Conservation (phyloP, 1,140 invertebrate species). For the Nephotettix cincticeps region DNA sequence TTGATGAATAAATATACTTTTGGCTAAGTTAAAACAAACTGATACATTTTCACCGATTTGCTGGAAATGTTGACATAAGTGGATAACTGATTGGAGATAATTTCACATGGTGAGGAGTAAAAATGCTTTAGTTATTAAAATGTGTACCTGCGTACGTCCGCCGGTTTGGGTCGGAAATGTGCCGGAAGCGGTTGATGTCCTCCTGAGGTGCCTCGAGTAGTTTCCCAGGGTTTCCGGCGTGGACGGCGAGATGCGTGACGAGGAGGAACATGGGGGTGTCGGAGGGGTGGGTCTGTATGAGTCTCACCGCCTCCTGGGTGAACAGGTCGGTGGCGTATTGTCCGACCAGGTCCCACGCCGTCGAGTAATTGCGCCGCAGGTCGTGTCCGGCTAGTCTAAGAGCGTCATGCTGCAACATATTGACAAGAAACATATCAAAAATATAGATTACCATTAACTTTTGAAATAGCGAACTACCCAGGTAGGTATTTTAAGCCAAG, state of each 20-base stretch:
- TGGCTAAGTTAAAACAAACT: too few relatives aligned
- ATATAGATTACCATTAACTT: too few relatives aligned
- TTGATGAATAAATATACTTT: too few relatives aligned
- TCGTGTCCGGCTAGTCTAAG: neutral
- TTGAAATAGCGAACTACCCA: too few relatives aligned
- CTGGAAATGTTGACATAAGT: too few relatives aligned
- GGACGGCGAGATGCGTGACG: slow-evolving; percentile 58
- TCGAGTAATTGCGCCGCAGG: neutral
- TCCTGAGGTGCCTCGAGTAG: neutral
- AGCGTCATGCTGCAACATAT: too few relatives aligned
- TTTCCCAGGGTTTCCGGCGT: slow-evolving; percentile 45
- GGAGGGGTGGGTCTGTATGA: slow-evolving; percentile 54
- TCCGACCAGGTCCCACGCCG: neutral
- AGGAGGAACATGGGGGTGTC: slow-evolving; percentile 58
- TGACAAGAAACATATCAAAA: too few relatives aligned
- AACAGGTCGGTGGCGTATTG: neutral
- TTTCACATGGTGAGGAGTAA: too few relatives aligned
- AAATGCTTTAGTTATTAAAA: neutral
- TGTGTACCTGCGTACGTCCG: neutral
- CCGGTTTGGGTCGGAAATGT: neutral
- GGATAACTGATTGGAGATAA: too few relatives aligned
- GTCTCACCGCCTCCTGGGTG: slow-evolving; percentile 49
- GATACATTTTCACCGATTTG: too few relatives aligned
- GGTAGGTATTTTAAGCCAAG: too few relatives aligned
- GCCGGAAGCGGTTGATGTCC: neutral